Evolutionary conservation across 1,140 invertebrate genomes (phyloP).

Genomic region (Macrobrachium nipponense): DNA sequence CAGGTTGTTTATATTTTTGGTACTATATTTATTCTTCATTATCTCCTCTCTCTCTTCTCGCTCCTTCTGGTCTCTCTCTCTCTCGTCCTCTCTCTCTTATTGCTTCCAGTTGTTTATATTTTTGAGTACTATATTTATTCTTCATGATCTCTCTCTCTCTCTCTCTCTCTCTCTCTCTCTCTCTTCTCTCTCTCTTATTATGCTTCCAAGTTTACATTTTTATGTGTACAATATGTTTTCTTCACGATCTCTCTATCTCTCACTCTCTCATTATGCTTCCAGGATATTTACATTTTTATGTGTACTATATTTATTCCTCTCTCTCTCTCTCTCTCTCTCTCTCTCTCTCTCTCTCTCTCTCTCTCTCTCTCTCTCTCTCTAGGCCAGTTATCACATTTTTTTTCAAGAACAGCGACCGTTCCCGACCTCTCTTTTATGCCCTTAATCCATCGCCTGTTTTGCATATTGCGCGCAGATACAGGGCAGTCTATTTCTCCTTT

Average conservation of each 20-base stretch:
- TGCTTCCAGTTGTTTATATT: constrained; percentile 1
- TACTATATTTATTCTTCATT: no score
- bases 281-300: background rate
- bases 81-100: constrained; percentile 29
- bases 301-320: background rate
- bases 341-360: background rate
- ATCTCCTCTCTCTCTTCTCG: background rate
- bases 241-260: background rate
- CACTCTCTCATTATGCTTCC: background rate
- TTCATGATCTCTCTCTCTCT: background rate
- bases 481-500: no score
- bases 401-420: no score
- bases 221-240: background rate
- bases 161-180: constrained; percentile 11
- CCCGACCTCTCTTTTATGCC: no score
- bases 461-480: no score
- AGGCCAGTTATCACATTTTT: no score
- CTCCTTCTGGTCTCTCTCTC: background rate
- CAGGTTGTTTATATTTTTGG: background rate
- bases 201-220: background rate
- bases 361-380: no score
- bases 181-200: no score
- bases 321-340: background rate
- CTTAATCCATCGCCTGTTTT: no score
- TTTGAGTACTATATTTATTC: background rate